Evolutionary conservation across 2,888 invertebrate species (phyloP), one percentile per base, ranked within the genome.

Genomic region (Drosophila cracens): DNA sequence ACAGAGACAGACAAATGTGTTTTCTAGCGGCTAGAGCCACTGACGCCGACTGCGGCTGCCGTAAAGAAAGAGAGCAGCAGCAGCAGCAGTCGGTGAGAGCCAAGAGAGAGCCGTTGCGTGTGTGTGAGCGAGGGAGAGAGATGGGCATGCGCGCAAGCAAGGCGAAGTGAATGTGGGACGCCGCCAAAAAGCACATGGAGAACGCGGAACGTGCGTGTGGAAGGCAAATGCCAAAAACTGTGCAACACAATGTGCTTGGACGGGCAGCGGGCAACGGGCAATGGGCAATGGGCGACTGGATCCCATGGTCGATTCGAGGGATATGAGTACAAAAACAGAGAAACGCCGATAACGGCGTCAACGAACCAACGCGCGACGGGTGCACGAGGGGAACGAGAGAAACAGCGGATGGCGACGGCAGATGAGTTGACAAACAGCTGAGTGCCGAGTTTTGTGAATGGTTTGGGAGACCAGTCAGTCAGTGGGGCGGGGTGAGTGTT

Each of bases 1-100:
- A 93, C 93, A 93, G 92, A 93, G 92, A 93, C 91, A 91, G 91
- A 91, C 90, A 91, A 92, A 87, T 91, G 89, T 87, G 91, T 92
- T 92, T 92, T 91, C 89, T 89, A 79, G 70, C 79, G 77, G 77
- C 75, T 82, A 81, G 52, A 71, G 66, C 59, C 75, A 62, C 71
- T 70, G 74, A 77, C 74, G 79, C 43, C 73, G 74, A 72, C 82
- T 61, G 68, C 74, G 77, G 38, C 78, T 63, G 69, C 40, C 71
- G 29, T 60, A 59, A 64, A 64, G 73, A 58, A 70, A 58, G n/a
- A 70, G 66, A 48, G 48, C 31, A 36, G 36, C 36, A 36, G 36
- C 34, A 46, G n/a, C 46, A 46, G 58, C 54, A n/a, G 4, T 38
- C 16, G 27, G 27, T 29, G 57, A 61, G 63, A 61, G 63, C 61